A percentile compares a stretch with the other conserved stretches of the same genome.
phyloP scores from a whole-genome alignment of 2,888 invertebrate genomes.

The Amphipyra berbera region DNA sequence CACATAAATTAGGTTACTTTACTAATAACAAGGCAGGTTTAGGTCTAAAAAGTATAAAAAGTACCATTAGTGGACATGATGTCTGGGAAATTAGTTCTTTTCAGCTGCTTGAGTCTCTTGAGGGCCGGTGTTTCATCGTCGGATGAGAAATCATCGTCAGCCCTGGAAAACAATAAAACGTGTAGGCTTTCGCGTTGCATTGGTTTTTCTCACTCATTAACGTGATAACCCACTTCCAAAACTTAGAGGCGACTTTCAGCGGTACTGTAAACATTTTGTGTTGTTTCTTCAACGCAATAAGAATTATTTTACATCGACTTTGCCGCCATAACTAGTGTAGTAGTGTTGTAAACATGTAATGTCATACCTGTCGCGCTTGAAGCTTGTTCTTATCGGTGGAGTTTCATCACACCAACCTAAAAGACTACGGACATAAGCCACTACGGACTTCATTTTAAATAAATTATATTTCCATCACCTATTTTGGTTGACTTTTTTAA shows the following conservation, averaged over 20 bases:
- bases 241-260: constrained; percentile 78
- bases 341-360: constrained; percentile 85
- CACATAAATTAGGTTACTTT: constrained; percentile 27
- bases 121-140: constrained; percentile 82
- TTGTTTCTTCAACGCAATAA: constrained; percentile 39
- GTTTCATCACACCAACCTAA: constrained; percentile 79
- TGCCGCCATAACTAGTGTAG: constrained; percentile 88
- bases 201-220: constrained; percentile 9
- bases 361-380: constrained; percentile 88
- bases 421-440: constrained; percentile 82
- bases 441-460: constrained; percentile 83
- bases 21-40: not conserved
- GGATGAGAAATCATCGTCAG: constrained; percentile 79
- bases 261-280: constrained; percentile 78
- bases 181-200: constrained; percentile 23
- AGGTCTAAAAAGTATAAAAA: constrained; percentile 10
- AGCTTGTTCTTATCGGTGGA: constrained; percentile 72
- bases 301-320: constrained; percentile 71
- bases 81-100: constrained; percentile 77
- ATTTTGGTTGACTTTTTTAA: constrained; percentile 51
- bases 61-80: constrained; percentile 78
- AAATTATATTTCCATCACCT: constrained; percentile 81
- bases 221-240: constrained; percentile 78
- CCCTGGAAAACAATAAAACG: constrained; percentile 72
- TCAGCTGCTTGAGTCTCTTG: constrained; percentile 80